Evolutionary conservation across 2,797 vertebrate genomes (phyloP).

Genomic region (Gobionotothen gibberifrons): DNA sequence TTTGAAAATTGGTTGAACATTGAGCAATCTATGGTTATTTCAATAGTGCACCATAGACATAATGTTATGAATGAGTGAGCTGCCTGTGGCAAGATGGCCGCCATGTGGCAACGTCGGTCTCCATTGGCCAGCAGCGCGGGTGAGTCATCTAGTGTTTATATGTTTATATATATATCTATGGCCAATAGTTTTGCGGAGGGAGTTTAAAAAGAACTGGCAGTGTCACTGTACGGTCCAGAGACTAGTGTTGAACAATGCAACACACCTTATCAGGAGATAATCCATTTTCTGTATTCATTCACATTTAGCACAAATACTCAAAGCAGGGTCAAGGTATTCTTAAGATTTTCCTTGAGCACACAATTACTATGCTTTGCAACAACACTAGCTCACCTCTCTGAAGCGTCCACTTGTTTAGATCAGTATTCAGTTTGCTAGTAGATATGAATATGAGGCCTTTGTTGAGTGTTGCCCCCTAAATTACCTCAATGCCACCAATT

Average conservation of each 20-base stretch:
- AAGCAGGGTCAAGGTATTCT: conserved; percentile 24
- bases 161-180: too few relatives aligned
- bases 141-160: too few relatives aligned
- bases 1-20: too few relatives aligned
- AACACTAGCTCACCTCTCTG: not conserved
- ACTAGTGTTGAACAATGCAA: not conserved
- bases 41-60: too few relatives aligned
- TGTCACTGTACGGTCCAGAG: not conserved
- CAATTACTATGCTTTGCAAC: conserved; percentile 21
- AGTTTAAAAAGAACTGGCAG: not conserved
- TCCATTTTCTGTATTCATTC: not conserved
- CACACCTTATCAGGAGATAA: not conserved
- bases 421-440: conserved; percentile 42
- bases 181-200: not conserved
- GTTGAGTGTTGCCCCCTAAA: conserved; percentile 53
- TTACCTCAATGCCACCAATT: conserved; percentile 57
- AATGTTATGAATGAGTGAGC: too few relatives aligned
- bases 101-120: too few relatives aligned
- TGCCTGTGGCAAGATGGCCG: too few relatives aligned
- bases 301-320: conserved; percentile 25
- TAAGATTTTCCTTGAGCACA: not conserved
- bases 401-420: conserved; percentile 46
- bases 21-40: too few relatives aligned
- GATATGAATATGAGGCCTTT: conserved; percentile 33
- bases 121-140: too few relatives aligned